Evolutionary conservation across 2,888 invertebrate species (phyloP).

Genomic region (Diabrotica balteata): DNA sequence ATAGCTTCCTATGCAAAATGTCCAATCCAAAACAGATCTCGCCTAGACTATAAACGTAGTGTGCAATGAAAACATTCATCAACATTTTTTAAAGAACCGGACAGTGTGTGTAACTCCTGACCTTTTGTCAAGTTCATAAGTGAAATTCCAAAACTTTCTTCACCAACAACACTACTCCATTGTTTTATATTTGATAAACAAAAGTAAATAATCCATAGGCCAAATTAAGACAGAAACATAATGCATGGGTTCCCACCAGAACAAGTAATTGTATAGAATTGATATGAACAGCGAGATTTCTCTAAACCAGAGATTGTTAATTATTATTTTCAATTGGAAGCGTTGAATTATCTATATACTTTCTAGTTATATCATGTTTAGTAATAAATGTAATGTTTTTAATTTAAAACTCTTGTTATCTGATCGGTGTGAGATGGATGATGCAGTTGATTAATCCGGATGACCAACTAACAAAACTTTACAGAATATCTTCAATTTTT

Average conservation of each 20-base stretch:
- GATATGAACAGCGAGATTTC: constrained; percentile 3
- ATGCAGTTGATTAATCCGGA: no score
- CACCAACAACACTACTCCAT: constrained; percentile 1
- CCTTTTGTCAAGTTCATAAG: constrained; percentile 11
- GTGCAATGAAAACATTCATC: no score
- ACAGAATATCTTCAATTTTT: no score
- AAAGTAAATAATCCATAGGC: constrained; percentile 1
- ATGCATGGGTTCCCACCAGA: constrained; percentile 9
- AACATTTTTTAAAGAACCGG: no score
- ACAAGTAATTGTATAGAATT: constrained; percentile 12
- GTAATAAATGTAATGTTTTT: background rate
- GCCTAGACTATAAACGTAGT: no score
- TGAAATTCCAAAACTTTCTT: constrained; percentile 17
- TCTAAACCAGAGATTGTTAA: constrained; percentile 13
- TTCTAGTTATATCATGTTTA: constrained; percentile 20
- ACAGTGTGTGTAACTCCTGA: no score
- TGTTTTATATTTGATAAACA: constrained; percentile 6
- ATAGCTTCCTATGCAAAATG: no score
- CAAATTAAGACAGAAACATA: constrained; percentile 7
- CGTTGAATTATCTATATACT: constrained; percentile 12
- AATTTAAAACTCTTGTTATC: no score
- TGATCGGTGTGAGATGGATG: no score
- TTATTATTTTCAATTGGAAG: constrained; percentile 10
- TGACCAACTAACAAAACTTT: no score
- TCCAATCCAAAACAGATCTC: no score